Percentiles rank a stretch among this genome's conserved stretches.
Evolutionary conservation across 2,888 invertebrate genomes (phyloP).

Genomic region (Phyllotreta striolata): DNA sequence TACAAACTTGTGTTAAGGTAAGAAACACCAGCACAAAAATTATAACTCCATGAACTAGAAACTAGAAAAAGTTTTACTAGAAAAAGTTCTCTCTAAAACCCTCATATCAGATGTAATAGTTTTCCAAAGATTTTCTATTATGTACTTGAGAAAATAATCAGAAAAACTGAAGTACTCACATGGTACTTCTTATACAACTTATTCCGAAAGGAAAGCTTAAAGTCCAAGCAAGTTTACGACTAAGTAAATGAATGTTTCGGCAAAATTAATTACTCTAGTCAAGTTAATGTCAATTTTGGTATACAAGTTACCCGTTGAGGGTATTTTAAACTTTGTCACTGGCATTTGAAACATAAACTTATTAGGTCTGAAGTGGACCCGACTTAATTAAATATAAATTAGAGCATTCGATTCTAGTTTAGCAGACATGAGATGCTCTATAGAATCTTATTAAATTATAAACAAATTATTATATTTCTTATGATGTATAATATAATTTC

Average conservation of each 20-base stretch:
- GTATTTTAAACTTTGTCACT: slow-evolving; percentile 4
- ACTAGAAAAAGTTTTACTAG: slow-evolving; percentile 9
- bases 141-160: too few relatives aligned
- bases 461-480: too few relatives aligned
- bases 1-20: too few relatives aligned
- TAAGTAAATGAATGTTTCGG: neutral
- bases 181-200: too few relatives aligned
- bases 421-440: too few relatives aligned
- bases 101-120: too few relatives aligned
- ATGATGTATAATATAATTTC: too few relatives aligned
- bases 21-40: too few relatives aligned
- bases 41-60: neutral
- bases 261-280: neutral
- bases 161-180: too few relatives aligned
- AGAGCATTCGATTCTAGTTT: neutral
- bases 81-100: neutral
- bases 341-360: neutral
- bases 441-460: too few relatives aligned
- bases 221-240: neutral
- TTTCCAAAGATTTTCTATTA: too few relatives aligned
- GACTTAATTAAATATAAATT: slow-evolving; percentile 9
- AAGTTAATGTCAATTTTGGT: neutral
- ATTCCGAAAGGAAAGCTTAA: too few relatives aligned
- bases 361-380: neutral
- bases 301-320: neutral